Conservation (phyloP, 2,797 vertebrate genomes). For the Notamacropus eugenii region DNA sequence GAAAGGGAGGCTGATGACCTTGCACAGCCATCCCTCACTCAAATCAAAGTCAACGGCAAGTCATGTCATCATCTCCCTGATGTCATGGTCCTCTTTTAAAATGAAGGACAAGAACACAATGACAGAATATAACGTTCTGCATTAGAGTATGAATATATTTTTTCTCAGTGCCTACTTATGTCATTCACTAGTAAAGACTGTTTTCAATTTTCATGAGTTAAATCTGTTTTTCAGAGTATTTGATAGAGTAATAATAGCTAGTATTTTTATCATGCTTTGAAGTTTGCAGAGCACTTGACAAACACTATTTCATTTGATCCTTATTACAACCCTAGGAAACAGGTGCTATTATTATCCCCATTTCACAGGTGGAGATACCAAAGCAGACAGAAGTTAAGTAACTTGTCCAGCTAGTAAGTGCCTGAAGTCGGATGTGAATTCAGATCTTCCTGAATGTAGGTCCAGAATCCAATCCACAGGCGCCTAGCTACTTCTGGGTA, state of each 20-base stretch:
- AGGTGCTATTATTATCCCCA: neutral
- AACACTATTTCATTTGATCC: neutral
- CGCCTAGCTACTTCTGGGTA: neutral
- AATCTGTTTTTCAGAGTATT: neutral
- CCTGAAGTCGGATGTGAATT: neutral
- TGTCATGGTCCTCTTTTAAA: no score
- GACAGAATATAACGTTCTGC: neutral
- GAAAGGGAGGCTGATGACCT: no score
- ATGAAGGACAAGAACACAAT: neutral
- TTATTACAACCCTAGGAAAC: neutral
- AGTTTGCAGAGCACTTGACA: neutral
- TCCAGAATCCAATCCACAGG: neutral
- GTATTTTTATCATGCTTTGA: neutral
- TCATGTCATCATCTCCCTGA: no score
- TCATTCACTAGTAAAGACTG: neutral
- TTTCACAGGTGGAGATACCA: neutral
- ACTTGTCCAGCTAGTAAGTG: neutral
- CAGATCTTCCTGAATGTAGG: neutral
- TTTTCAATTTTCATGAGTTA: neutral
- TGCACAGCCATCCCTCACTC: no score
- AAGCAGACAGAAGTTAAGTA: neutral
- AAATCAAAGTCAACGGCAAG: no score
- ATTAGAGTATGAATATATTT: neutral
- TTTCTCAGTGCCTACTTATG: neutral
- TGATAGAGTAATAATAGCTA: neutral